Percentiles rank a stretch among this genome's conserved stretches.
Conservation (phyloP, 2,797 vertebrate species). For the Centropyge bicolor region DNA sequence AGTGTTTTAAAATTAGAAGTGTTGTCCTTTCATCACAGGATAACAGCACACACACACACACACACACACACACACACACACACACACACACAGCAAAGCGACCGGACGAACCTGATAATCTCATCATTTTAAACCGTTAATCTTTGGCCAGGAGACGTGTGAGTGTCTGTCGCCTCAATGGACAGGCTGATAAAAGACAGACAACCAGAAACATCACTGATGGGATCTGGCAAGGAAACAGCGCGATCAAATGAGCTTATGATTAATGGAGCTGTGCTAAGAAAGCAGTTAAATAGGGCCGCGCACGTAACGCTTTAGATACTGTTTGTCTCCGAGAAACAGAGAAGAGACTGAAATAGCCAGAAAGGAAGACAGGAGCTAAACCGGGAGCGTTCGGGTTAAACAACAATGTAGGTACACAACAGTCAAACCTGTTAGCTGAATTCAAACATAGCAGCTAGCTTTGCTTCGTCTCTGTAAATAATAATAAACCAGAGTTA, state of each 20-base stretch:
- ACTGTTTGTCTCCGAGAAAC: background rate
- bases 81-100: background rate
- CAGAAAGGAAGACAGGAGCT: background rate
- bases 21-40: background rate
- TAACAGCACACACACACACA: background rate
- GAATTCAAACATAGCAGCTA: background rate
- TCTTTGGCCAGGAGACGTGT: constrained; percentile 17
- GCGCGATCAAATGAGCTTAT: constrained; percentile 7
- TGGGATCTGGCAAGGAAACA: constrained; percentile 6
- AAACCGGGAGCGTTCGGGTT: background rate
- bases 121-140: constrained; percentile 18
- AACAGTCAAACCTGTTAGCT: background rate
- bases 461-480: background rate
- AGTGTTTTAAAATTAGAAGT: background rate
- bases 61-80: background rate
- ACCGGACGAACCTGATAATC: constrained; percentile 11
- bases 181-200: background rate
- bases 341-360: background rate
- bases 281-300: background rate
- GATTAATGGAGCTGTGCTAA: background rate
- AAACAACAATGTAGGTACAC: background rate
- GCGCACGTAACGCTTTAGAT: background rate
- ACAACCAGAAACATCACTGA: constrained; percentile 3
- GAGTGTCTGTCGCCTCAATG: background rate
- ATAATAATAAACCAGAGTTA: no score